phyloP scores from a whole-genome alignment of 1,140 invertebrate species.

The Drosophila micromelanica region DNA sequence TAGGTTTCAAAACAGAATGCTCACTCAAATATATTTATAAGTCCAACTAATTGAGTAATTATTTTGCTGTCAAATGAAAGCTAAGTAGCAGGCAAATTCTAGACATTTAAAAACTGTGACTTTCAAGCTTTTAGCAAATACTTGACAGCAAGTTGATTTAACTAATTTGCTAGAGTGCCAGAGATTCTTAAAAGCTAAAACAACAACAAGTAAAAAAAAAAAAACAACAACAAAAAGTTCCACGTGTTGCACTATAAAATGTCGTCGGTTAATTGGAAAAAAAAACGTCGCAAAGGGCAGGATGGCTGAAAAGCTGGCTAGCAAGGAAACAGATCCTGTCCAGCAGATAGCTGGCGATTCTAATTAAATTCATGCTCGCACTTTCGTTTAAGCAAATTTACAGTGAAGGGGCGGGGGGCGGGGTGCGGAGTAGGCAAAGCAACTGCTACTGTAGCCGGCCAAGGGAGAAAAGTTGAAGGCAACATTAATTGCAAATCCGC shows the following conservation, averaged over 20 bases:
- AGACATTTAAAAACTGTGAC: neutral
- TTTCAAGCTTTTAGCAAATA: conserved; percentile 23
- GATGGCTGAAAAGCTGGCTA: neutral
- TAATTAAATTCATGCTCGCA: conserved; percentile 81
- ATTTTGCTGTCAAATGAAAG: conserved; percentile 3
- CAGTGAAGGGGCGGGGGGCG: conserved; percentile 41
- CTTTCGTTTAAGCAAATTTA: conserved; percentile 81
- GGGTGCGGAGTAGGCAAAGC: conserved; percentile 17
- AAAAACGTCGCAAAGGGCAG: conserved; percentile 17
- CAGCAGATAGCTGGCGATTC: conserved; percentile 62
- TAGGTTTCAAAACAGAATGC: too few species aligned
- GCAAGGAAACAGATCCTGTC: conserved; percentile 49
- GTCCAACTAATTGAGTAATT: conserved; percentile 13
- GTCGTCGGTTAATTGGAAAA: conserved; percentile 54
- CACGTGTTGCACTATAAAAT: conserved; percentile 57
- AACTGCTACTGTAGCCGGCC: conserved; percentile 27
- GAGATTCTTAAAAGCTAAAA: conserved; percentile 44
- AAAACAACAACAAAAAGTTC: conserved; percentile 36
- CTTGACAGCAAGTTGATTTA: conserved; percentile 45
- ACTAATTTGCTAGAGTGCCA: conserved; percentile 61
- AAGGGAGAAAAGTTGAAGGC: conserved; percentile 75
- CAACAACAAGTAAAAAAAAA: neutral
- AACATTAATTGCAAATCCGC: conserved; percentile 81
- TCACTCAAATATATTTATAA: neutral
- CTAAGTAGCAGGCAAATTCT: conserved; percentile 1